Conservation (phyloP, 2,797 vertebrate genomes). For the Syndactyla subalaris region DNA sequence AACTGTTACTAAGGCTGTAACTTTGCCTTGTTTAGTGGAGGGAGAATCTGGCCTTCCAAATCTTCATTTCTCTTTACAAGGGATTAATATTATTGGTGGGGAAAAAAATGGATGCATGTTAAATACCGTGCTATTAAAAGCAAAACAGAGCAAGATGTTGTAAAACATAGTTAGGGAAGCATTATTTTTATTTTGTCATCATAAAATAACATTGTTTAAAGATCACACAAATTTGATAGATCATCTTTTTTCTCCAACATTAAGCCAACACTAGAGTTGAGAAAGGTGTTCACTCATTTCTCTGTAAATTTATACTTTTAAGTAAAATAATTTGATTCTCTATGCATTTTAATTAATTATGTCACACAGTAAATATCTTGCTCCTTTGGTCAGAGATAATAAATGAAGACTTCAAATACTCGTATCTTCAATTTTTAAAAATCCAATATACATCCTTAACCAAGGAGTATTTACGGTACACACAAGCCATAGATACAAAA, state of each 20-base stretch:
- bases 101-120: background rate
- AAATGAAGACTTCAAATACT: conserved; percentile 61
- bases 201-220: conserved; percentile 71
- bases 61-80: conserved; percentile 35
- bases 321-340: conserved; percentile 73
- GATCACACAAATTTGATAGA: conserved; percentile 62
- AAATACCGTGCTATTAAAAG: conserved; percentile 43
- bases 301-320: conserved; percentile 23
- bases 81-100: background rate
- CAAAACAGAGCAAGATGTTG: conserved; percentile 70
- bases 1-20: conserved; percentile 24
- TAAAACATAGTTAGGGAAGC: conserved; percentile 72
- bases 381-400: conserved; percentile 71
- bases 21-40: background rate
- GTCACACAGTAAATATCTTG: conserved; percentile 53
- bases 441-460: conserved; percentile 68
- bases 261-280: conserved; percentile 18
- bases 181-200: conserved; percentile 75
- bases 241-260: conserved; percentile 18
- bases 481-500: conserved; percentile 67
- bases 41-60: background rate
- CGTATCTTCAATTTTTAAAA: conserved; percentile 59
- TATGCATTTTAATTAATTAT: conserved; percentile 44
- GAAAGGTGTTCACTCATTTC: conserved; percentile 7
- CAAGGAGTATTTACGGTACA: conserved; percentile 64